phyloP scores from a whole-genome alignment of 2,888 invertebrate species.

The Drosophila stalkeri region DNA sequence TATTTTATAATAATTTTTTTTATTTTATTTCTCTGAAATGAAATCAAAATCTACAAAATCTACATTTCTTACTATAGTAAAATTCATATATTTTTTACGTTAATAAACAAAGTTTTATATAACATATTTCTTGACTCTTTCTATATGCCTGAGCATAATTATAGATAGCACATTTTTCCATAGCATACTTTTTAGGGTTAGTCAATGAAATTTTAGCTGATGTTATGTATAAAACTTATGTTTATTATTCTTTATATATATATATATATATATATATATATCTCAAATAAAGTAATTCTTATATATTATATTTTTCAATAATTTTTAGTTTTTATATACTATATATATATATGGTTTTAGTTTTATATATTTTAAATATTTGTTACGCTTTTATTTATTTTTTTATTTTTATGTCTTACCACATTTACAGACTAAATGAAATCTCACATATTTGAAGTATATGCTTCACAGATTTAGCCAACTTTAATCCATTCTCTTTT shows the following conservation, averaged over 20 bases:
- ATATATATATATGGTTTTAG: not conserved
- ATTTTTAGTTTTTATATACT: not conserved
- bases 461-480: not conserved
- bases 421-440: not conserved
- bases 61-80: not conserved
- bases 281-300: no score
- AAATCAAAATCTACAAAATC: no score
- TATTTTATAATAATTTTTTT: not conserved
- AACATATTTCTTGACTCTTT: not conserved
- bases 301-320: no score
- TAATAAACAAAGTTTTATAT: not conserved
- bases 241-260: no score
- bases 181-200: slow-evolving; percentile 15
- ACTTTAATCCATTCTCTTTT: not conserved
- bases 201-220: not conserved
- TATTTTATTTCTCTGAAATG: no score
- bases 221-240: no score
- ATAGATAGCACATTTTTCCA: not conserved
- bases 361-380: not conserved
- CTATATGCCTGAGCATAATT: not conserved
- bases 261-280: not conserved
- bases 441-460: not conserved
- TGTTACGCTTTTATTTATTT: not conserved
- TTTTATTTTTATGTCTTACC: not conserved
- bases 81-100: not conserved